Percentiles rank a stretch among this genome's conserved stretches.
phyloP scores from a whole-genome alignment of 53 echinoderm and acorn worm genomes.

The Temnopleurus reevesii region DNA sequence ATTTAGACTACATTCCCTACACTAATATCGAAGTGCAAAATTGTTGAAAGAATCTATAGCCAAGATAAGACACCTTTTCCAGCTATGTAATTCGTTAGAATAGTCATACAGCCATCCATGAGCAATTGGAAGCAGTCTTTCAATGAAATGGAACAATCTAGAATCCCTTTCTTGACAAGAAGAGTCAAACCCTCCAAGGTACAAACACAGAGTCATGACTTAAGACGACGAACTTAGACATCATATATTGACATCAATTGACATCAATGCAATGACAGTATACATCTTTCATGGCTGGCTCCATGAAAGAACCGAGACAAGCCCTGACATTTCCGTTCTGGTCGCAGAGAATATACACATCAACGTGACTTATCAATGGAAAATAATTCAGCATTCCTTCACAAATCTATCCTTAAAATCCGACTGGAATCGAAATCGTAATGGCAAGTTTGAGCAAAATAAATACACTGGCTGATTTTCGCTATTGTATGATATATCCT shows the following conservation, averaged over 20 bases:
- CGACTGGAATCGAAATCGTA: background rate
- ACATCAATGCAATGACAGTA: background rate
- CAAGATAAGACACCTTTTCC: no score
- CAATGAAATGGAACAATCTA: background rate
- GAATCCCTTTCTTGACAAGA: background rate
- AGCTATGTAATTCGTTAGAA: no score
- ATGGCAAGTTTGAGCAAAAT: background rate
- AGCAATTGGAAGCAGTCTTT: no score
- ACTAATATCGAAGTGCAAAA: no score
- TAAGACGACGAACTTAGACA: background rate
- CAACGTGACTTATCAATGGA: slow-evolving; percentile 23
- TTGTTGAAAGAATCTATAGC: no score
- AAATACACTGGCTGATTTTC: background rate
- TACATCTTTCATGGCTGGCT: background rate
- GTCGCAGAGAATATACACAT: background rate
- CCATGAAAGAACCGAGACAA: background rate
- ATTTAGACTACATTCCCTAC: no score
- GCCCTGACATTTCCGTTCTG: background rate
- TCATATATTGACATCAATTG: background rate
- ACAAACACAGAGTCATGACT: background rate
- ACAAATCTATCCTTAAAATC: background rate
- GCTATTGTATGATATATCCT: background rate
- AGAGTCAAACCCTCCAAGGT: background rate
- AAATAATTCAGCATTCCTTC: background rate
- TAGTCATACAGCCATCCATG: no score